Base-by-base conservation (phyloP, 2,113 vertebrate species). In the Microtus pennsylvanicus region DNA sequence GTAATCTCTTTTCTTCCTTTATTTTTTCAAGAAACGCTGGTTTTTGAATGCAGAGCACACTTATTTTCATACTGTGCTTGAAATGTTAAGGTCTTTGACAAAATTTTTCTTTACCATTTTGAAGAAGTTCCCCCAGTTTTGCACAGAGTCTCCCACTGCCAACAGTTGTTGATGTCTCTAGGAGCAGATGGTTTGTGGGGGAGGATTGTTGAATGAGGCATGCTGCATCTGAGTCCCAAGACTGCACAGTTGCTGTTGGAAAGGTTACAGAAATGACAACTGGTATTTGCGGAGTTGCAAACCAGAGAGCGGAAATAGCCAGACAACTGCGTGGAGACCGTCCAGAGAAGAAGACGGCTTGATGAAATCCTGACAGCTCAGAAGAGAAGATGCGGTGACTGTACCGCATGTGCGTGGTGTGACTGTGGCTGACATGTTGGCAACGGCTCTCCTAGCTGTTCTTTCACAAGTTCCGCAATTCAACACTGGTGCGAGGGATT, bases 261-360 rank as follows among this genome's bases (percentile, higher is more conserved):
- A 97, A 97, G 94, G 92, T 96, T 97, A 95, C 95, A 97, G 95
- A 97, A 96, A 97, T 94, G 97, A 98, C 97, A 97, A 97, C 97
- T 97, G 88, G 96, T 92, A 85, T 82, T 94, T 77, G 69, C 94
- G 94, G 97, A 97, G 88, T 96, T 95, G 89, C 90, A 96, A 98
- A 97, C 94, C 75, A 92, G 96, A 88, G 72, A 94, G 90, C 87
- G 96, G 96, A 97, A 94, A 96, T 91, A 97, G 94, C 93, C 90
- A 98, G 97, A 95, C 95, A 96, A 97, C 97, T 97, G 96, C 82
- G 95, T 89, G 89, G 97, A 97, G 82, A 42, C 69, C 70, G 35
- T 95, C 97, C 96, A 97, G 94, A 95, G 87, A 89, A 94, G 87
- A 90, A 96, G 89, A 89, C 19, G 63, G 91, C 69, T 91, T 94